These are phyloP conservation scores for Himalopsyche anomala DNA, from an alignment of 2,888 invertebrate species.

Conservation along the genomic window DNA sequence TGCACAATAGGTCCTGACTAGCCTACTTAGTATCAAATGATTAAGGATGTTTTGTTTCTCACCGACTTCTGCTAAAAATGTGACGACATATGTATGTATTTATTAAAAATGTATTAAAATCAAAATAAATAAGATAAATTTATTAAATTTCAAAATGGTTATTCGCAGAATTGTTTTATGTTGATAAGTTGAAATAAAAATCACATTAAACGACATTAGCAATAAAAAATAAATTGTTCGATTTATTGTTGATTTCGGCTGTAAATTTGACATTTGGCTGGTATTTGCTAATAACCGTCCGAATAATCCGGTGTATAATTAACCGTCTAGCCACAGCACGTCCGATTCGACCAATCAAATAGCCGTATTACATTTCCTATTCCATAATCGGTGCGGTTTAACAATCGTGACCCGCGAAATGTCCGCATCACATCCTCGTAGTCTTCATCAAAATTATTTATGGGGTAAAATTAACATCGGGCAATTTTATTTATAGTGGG, in stretches of 20 bases:
- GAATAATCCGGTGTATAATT: conserved; percentile 26
- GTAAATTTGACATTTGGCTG: conserved; percentile 31
- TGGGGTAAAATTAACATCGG: conserved; percentile 43
- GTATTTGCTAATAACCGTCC: neutral
- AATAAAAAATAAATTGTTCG: conserved; percentile 9
- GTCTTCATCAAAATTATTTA: conserved; percentile 40
- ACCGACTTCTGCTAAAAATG: no score
- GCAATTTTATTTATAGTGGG: conserved; percentile 43
- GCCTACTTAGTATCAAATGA: no score
- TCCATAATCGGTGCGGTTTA: conserved; percentile 40
- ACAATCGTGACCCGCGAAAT: conserved; percentile 37
- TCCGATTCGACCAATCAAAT: conserved; percentile 27
- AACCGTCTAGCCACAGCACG: conserved; percentile 33
- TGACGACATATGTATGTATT: no score
- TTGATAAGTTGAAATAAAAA: neutral
- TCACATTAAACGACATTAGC: neutral
- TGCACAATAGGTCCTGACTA: no score
- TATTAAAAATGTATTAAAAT: no score
- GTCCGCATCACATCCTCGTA: conserved; percentile 28
- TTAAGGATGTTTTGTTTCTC: no score
- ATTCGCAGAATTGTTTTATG: no score
- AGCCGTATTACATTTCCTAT: conserved; percentile 42
- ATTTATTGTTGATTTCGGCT: neutral
- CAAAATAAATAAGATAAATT: no score
- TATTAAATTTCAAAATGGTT: no score